Evolutionary conservation across 1,140 invertebrate genomes (phyloP).

Genomic region (Acromyrmex echinatior): DNA sequence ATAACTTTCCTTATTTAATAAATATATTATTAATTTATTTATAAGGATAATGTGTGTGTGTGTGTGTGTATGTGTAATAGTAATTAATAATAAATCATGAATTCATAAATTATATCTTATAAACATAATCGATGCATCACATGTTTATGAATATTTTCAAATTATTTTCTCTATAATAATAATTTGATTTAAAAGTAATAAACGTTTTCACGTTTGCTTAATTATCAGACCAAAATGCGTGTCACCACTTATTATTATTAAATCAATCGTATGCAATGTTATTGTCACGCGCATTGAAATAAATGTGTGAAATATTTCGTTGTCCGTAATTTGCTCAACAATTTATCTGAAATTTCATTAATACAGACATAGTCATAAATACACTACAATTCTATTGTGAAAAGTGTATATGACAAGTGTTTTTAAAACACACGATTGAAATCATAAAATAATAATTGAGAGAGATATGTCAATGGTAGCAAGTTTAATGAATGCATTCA

Average conservation of each 20-base stretch:
- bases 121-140: neutral
- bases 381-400: neutral
- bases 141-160: neutral
- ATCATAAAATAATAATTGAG: constrained; percentile 19
- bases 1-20: neutral
- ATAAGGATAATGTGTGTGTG: neutral
- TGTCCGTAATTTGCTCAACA: constrained; percentile 30
- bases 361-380: constrained; percentile 17
- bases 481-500: constrained; percentile 9
- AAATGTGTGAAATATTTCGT: constrained; percentile 38
- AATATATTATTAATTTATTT: constrained; percentile 26
- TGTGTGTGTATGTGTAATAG: neutral
- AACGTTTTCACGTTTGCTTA: constrained; percentile 12
- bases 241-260: constrained; percentile 46
- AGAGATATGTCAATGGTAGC: neutral
- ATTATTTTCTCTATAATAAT: neutral
- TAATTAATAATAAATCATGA: neutral
- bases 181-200: constrained; percentile 38
- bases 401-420: constrained; percentile 18
- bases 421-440: constrained; percentile 21
- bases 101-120: neutral
- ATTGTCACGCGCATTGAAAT: constrained; percentile 27
- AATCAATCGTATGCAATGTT: constrained; percentile 30
- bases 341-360: constrained; percentile 43
- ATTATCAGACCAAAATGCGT: constrained; percentile 24